These are phyloP conservation scores for Catocala fraxini DNA, from an alignment of 2,888 invertebrate species.

Conservation along the genomic window DNA sequence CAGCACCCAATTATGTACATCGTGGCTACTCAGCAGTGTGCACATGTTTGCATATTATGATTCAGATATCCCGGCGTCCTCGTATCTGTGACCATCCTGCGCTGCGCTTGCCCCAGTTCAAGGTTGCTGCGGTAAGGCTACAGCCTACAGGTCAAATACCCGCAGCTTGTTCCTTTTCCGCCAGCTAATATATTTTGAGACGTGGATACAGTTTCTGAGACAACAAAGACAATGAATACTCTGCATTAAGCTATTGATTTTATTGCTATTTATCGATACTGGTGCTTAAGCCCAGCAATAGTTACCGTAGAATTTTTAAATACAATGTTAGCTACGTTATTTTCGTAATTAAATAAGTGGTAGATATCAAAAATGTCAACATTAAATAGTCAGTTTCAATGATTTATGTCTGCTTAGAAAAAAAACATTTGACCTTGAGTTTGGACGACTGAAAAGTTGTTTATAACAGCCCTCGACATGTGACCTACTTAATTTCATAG, in stretches of 20 bases:
- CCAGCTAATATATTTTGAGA: no score
- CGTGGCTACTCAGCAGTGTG: not conserved
- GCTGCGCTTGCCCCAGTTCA: slow-evolving; percentile 22
- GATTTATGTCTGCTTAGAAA: not conserved
- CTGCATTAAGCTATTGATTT: no score
- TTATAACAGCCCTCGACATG: slow-evolving; percentile 20
- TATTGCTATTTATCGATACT: no score
- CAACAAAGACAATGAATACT: no score
- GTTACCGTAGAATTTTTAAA: no score
- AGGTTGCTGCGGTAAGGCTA: slow-evolving; percentile 18
- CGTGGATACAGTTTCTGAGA: no score
- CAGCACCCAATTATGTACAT: not conserved
- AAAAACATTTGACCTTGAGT: not conserved
- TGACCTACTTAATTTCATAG: slow-evolving; percentile 38
- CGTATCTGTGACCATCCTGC: slow-evolving; percentile 15
- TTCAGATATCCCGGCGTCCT: slow-evolving; percentile 2
- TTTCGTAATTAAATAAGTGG: no score
- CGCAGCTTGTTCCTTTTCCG: no score
- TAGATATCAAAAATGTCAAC: no score
- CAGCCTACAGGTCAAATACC: no score
- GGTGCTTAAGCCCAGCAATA: no score
- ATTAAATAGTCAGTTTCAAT: not conserved
- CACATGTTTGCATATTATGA: slow-evolving; percentile 1
- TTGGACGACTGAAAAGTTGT: not conserved
- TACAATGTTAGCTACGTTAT: no score